Conservation (phyloP, 2,888 invertebrate genomes). For the Pammene aurita region DNA sequence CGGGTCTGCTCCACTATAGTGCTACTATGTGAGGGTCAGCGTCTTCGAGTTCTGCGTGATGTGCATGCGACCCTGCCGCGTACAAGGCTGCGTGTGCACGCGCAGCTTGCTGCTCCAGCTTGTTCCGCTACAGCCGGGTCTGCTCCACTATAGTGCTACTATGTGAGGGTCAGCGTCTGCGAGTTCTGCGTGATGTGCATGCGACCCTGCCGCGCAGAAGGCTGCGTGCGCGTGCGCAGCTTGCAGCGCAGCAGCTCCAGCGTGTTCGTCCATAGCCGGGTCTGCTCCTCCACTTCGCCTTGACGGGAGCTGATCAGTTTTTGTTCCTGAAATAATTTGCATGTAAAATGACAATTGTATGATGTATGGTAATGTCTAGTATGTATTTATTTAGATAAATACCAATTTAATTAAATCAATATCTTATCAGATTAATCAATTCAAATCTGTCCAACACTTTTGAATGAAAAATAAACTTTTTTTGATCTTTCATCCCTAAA, state of each 20-base stretch:
- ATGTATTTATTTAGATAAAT: too few relatives aligned
- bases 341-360: not conserved
- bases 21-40: constrained; percentile 76
- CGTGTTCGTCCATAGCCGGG: constrained; percentile 71
- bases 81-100: too few relatives aligned
- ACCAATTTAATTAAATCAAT: too few relatives aligned
- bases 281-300: constrained; percentile 77
- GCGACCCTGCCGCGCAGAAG: constrained; percentile 78
- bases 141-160: constrained; percentile 34
- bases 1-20: constrained; percentile 38
- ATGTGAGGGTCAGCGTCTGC: constrained; percentile 84
- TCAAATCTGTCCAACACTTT: too few relatives aligned
- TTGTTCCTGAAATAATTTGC: constrained; percentile 68
- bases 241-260: constrained; percentile 82
- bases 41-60: constrained; percentile 85
- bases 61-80: constrained; percentile 79
- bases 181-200: constrained; percentile 85
- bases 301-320: constrained; percentile 74
- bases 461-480: too few relatives aligned
- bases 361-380: too few relatives aligned
- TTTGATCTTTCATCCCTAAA: too few relatives aligned
- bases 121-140: too few relatives aligned
- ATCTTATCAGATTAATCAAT: too few relatives aligned
- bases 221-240: constrained; percentile 78
- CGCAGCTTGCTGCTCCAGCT: too few relatives aligned